A percentile compares a stretch with the other conserved stretches of the same genome.
These are phyloP conservation scores for Drosophila diplacantha DNA, from an alignment of 2,888 invertebrate species.

Conservation along the genomic window DNA sequence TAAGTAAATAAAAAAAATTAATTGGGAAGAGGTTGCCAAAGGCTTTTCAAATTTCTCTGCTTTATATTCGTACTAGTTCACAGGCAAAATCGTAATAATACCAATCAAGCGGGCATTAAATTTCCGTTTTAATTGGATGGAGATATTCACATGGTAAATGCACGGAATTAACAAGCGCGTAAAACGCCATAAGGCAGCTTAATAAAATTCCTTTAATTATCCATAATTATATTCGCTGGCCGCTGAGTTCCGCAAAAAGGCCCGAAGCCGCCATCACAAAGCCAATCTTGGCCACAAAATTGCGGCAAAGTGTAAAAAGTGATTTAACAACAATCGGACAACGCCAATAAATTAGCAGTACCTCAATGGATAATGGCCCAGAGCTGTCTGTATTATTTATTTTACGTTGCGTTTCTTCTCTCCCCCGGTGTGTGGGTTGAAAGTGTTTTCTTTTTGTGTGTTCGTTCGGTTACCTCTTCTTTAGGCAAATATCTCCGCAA, in stretches of 20 bases:
- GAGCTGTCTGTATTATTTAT: slow-evolving; percentile 46
- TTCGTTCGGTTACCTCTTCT: slow-evolving; percentile 16
- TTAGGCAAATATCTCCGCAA: slow-evolving; percentile 29
- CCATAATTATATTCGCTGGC: slow-evolving; percentile 43
- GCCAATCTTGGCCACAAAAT: slow-evolving; percentile 16
- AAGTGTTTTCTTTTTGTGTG: slow-evolving; percentile 50
- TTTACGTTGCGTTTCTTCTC: slow-evolving; percentile 19
- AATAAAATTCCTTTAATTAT: slow-evolving; percentile 63
- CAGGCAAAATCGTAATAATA: background rate
- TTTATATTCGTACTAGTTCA: slow-evolving; percentile 22
- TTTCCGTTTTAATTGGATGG: slow-evolving; percentile 33
- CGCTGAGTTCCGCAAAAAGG: slow-evolving; percentile 52
- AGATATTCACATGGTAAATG: slow-evolving; percentile 48
- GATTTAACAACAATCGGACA: slow-evolving; percentile 60
- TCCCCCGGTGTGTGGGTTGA: slow-evolving; percentile 60
- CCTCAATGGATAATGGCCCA: slow-evolving; percentile 57
- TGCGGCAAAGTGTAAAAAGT: slow-evolving; percentile 57
- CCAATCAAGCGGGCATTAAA: slow-evolving; percentile 8
- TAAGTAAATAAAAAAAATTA: background rate
- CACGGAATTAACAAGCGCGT: slow-evolving; percentile 45
- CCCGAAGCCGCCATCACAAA: slow-evolving; percentile 12
- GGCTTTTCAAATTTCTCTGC: slow-evolving; percentile 8
- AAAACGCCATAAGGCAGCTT: slow-evolving; percentile 45
- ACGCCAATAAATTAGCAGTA: slow-evolving; percentile 67
- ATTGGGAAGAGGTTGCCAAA: background rate